Percentiles rank a stretch among this genome's conserved stretches.
Conservation (phyloP, 1,140 invertebrate genomes). For the Mizuhopecten yessoensis region DNA sequence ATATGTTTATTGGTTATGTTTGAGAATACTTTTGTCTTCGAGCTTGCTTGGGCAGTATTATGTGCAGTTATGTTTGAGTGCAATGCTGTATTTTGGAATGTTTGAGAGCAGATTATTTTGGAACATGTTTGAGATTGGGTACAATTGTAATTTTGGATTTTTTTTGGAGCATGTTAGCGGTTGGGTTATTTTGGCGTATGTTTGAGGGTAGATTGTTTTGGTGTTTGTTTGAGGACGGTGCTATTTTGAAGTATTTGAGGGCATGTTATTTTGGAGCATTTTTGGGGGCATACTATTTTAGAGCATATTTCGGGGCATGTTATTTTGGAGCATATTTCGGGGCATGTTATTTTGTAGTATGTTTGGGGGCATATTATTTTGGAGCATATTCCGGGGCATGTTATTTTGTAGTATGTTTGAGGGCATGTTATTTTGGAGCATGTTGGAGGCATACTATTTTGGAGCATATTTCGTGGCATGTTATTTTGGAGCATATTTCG, state of each 20-base stretch:
- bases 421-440: neutral
- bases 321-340: neutral
- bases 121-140: neutral
- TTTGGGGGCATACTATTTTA: neutral
- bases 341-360: neutral
- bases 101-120: neutral
- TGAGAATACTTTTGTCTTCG: too few relatives aligned
- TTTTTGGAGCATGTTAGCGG: neutral
- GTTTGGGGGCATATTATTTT: neutral
- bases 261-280: neutral
- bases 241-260: neutral
- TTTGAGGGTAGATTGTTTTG: neutral
- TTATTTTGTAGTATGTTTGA: neutral
- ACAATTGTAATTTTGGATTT: too few relatives aligned
- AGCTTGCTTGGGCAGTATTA: too few relatives aligned
- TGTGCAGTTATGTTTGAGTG: neutral
- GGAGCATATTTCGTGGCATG: neutral
- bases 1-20: too few relatives aligned
- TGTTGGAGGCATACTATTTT: neutral
- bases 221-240: neutral
- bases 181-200: neutral
- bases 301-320: neutral
- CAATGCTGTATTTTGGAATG: neutral
- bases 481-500: neutral
- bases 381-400: neutral